Conservation (phyloP, 2,888 invertebrate species). For the Ophion obscuratus region DNA sequence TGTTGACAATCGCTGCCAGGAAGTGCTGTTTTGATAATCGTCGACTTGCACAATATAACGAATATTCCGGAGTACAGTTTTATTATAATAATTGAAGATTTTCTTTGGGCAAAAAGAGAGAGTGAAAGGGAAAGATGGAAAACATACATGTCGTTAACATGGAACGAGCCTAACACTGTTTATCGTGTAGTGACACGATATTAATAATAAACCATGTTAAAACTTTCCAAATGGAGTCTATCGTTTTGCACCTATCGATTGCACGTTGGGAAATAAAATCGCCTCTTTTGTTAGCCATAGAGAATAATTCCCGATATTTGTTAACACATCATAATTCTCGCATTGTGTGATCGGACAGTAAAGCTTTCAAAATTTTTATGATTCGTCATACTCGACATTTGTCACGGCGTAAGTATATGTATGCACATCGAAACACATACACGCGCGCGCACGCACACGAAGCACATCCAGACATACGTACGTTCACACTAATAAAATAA, state of each 20-base stretch:
- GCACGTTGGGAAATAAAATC: conserved; percentile 35
- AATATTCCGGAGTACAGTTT: neutral
- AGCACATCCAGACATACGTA: neutral
- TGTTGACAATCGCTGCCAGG: neutral
- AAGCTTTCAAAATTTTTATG: conserved; percentile 19
- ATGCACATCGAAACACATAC: neutral
- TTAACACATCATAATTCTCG: conserved; percentile 35
- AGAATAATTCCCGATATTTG: conserved; percentile 33
- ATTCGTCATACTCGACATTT: conserved; percentile 27
- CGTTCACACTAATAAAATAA: conserved; percentile 2
- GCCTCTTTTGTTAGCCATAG: conserved; percentile 9
- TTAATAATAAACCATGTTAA: conserved; percentile 45
- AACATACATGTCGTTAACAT: conserved; percentile 34
- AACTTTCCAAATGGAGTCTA: conserved; percentile 52
- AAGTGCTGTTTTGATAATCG: conserved; percentile 15
- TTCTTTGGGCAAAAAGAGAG: conserved; percentile 24
- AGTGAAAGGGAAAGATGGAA: neutral
- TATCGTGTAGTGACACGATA: conserved; percentile 65
- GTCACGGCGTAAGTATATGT: conserved; percentile 9
- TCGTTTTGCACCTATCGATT: conserved; percentile 57
- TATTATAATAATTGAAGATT: neutral
- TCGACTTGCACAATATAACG: conserved; percentile 9
- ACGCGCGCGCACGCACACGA: neutral
- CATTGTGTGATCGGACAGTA: conserved; percentile 25
- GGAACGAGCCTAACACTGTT: conserved; percentile 61